These are phyloP conservation scores for Cantharis rufa DNA, from an alignment of 2,888 invertebrate species.

Conservation along the genomic window DNA sequence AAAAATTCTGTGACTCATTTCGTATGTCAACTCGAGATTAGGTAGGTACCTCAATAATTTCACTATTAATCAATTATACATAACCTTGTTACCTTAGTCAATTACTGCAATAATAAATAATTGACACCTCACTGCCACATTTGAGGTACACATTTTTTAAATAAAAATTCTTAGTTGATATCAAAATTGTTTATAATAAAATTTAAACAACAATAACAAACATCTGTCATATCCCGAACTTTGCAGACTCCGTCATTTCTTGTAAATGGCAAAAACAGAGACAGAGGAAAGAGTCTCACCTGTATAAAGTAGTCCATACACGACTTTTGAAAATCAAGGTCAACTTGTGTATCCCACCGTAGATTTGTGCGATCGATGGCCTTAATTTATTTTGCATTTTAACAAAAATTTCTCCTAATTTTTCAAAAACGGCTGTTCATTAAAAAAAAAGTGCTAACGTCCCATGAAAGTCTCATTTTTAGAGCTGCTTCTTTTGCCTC, in stretches of 20 bases:
- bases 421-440: too few species aligned
- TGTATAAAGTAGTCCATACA: neutral
- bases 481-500: too few species aligned
- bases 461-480: too few species aligned
- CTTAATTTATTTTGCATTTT: too few species aligned
- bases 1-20: conserved; percentile 17
- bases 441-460: too few species aligned
- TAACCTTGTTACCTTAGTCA: conserved; percentile 22
- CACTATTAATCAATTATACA: conserved; percentile 7
- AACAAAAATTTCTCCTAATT: too few species aligned
- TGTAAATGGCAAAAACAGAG: neutral
- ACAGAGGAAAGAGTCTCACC: neutral
- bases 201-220: conserved; percentile 2
- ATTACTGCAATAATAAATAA: neutral
- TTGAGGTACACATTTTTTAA: neutral
- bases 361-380: too few species aligned
- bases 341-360: too few species aligned
- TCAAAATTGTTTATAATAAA: neutral
- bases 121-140: neutral
- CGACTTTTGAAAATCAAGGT: neutral
- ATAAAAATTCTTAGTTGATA: neutral
- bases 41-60: neutral
- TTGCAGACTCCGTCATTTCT: neutral
- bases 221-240: conserved; percentile 1
- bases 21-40: neutral